phyloP scores from a whole-genome alignment of 1,140 invertebrate genomes.

The Protaetia brevitarsis region DNA sequence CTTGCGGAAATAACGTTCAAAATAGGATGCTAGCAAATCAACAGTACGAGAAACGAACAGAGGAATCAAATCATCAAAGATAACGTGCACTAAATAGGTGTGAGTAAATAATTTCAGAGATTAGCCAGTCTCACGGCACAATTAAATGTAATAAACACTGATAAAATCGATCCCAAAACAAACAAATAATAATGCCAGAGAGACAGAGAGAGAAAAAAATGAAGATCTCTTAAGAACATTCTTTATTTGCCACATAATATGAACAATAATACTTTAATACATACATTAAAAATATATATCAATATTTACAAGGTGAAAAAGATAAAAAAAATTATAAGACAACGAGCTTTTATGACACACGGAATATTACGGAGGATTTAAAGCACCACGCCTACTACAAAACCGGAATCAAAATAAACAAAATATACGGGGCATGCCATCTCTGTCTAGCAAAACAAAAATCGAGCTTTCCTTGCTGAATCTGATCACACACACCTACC shows the following conservation, averaged over 20 bases:
- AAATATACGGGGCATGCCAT: constrained; percentile 34
- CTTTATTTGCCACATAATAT: no score
- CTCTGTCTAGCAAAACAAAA: constrained; percentile 29
- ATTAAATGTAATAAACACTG: background rate
- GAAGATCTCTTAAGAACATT: no score
- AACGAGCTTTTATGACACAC: background rate
- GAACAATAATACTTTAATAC: no score
- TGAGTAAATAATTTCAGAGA: no score
- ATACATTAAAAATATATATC: constrained; percentile 1
- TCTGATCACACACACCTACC: constrained; percentile 48
- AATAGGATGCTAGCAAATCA: no score
- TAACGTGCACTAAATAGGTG: no score
- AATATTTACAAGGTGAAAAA: constrained; percentile 13
- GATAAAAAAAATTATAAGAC: background rate
- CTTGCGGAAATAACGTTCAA: no score
- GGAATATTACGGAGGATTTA: background rate
- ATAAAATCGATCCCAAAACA: background rate
- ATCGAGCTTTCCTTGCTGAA: constrained; percentile 24
- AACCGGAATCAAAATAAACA: constrained; percentile 36
- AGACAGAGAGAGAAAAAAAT: no score
- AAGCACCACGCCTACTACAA: constrained; percentile 36
- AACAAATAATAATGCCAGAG: background rate
- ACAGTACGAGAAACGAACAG: no score
- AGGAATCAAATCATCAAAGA: no score
- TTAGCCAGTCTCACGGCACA: background rate